phyloP scores from a whole-genome alignment of 2,113 vertebrate genomes.

The Egretta garzetta region DNA sequence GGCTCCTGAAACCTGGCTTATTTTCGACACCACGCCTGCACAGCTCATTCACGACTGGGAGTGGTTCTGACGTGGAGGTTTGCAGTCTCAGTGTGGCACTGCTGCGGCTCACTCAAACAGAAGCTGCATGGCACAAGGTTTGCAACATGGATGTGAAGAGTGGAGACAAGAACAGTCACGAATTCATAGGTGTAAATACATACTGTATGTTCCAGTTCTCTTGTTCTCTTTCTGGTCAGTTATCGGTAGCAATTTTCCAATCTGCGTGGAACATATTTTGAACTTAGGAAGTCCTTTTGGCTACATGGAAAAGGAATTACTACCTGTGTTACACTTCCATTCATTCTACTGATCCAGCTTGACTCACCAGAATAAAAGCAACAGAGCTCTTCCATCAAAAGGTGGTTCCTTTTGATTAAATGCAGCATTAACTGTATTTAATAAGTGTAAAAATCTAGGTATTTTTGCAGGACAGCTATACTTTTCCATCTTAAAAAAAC shows the following conservation, averaged over 20 bases:
- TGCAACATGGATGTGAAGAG: neutral
- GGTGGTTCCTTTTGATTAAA: neutral
- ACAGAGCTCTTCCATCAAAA: neutral
- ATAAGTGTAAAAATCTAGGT: neutral
- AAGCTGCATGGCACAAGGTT: neutral
- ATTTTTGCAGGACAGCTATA: neutral
- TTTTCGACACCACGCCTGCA: neutral
- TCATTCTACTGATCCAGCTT: neutral
- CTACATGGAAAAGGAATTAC: neutral
- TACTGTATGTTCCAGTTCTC: neutral
- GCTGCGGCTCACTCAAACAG: neutral
- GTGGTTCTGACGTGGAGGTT: neutral
- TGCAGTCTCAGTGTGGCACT: neutral
- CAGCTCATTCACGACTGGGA: neutral
- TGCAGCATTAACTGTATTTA: neutral
- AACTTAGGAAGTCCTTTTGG: neutral
- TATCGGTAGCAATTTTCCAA: neutral
- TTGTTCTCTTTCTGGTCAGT: neutral
- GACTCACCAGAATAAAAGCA: neutral
- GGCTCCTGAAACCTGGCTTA: neutral
- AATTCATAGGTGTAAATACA: neutral
- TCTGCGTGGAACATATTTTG: neutral
- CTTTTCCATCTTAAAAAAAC: neutral
- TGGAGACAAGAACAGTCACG: neutral
- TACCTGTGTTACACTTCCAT: neutral